Evolutionary conservation across 1,140 invertebrate species (phyloP).

Genomic region (Drosophila gunungcola): DNA sequence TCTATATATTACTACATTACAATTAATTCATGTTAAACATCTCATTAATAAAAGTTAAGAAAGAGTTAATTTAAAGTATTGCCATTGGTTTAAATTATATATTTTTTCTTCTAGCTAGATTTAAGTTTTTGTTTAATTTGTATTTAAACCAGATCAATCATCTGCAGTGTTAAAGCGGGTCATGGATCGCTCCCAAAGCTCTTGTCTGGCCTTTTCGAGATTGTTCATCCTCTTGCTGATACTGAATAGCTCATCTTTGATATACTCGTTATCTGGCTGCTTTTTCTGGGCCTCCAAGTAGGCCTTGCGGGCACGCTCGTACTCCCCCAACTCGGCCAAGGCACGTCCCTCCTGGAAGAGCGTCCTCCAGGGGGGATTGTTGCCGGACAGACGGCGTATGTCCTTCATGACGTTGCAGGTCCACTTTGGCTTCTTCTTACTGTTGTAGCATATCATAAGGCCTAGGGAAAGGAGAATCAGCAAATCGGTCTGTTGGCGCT

Average conservation of each 20-base stretch:
- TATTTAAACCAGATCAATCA: neutral
- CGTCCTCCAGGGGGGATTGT: constrained; percentile 86
- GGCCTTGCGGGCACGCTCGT: constrained; percentile 14
- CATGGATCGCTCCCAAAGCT: constrained; percentile 20
- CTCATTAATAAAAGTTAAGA: too few relatives aligned
- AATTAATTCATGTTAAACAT: too few relatives aligned
- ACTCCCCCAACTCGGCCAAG: constrained; percentile 86
- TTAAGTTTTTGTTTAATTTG: neutral
- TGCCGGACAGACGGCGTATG: constrained; percentile 83
- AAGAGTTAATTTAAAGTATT: too few relatives aligned
- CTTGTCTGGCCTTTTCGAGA: constrained; percentile 1
- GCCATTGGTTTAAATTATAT: too few relatives aligned
- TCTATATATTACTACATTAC: too few relatives aligned
- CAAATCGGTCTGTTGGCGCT: constrained; percentile 86
- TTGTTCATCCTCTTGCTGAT: constrained; percentile 23
- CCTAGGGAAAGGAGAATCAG: constrained; percentile 88
- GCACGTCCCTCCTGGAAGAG: constrained; percentile 87
- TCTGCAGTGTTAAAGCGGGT: neutral
- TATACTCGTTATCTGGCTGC: constrained; percentile 42
- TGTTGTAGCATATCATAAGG: constrained; percentile 89
- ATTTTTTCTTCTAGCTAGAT: too few relatives aligned
- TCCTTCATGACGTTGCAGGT: constrained; percentile 87
- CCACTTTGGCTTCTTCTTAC: constrained; percentile 86
- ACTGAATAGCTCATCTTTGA: constrained; percentile 41
- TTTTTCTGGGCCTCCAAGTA: constrained; percentile 37